A percentile compares a stretch with the other conserved stretches of the same genome.
Conservation (phyloP, 2,888 invertebrate species). For the Conus canariensis region DNA sequence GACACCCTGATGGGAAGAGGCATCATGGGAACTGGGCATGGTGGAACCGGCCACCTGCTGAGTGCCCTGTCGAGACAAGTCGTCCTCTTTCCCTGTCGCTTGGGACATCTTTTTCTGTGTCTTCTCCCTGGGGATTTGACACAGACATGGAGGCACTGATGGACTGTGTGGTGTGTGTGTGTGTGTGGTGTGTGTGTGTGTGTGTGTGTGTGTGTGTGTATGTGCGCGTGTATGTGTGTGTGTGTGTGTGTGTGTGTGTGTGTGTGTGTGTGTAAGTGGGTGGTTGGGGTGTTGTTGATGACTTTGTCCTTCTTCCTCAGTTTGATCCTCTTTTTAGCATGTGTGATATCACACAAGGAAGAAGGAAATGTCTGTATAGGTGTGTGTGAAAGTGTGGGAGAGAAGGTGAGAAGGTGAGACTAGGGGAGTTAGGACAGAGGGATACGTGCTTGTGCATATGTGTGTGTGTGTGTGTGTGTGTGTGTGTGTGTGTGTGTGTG, state of each 20-base stretch:
- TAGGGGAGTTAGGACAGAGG: background rate
- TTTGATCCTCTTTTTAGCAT: too few relatives aligned
- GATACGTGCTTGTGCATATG: background rate
- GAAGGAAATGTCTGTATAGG: background rate
- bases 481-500: slow-evolving; percentile 1
- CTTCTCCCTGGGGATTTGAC: background rate
- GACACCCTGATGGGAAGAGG: background rate
- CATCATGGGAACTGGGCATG: background rate
- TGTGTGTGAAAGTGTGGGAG: background rate
- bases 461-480: slow-evolving; percentile 16
- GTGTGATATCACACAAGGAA: too few relatives aligned
- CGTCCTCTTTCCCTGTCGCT: background rate
- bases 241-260: slow-evolving; percentile 9
- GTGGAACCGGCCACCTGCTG: slow-evolving; percentile 1
- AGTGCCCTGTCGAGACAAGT: background rate
- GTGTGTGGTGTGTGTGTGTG: background rate
- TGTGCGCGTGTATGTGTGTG: background rate
- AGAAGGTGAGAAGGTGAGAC: background rate
- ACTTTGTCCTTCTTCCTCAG: too few relatives aligned
- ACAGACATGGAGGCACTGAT: too few relatives aligned
- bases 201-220: background rate
- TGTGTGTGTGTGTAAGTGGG: too few relatives aligned
- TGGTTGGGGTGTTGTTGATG: too few relatives aligned
- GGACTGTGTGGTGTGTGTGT: too few relatives aligned
- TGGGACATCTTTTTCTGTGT: background rate